Base-by-base conservation (phyloP, 2,797 vertebrate genomes). In the Pipistrellus pipistrellus region DNA sequence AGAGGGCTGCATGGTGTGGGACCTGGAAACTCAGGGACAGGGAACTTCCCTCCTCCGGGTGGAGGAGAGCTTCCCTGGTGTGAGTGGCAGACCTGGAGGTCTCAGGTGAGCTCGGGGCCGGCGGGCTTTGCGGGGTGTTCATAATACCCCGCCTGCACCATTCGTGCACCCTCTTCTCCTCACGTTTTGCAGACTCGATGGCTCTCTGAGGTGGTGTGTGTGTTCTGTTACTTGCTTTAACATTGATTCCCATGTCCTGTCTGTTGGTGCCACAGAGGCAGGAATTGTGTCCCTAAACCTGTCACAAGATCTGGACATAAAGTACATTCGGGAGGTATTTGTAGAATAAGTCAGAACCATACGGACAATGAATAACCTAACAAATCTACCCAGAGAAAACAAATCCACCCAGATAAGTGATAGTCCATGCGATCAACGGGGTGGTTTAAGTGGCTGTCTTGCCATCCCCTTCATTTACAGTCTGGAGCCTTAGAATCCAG, bases 181-280 rank as follows among this genome's bases (percentile, higher is more conserved):
- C 23, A 0, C 2, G 2, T 20, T 18, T 9, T 13, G 0, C 14
- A n/a, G 69, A 57, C 62, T 46, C 8, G 6, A 12, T 59, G 10
- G 23, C 13, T 75, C 48, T 51, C 17, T 53, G 84, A 35, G 89
- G 35, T 75, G 25, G 0, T 0, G 0, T 4, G 18, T 25, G n/a
- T 35, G 14, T 55, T 27, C 46, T 35, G 13, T 32, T 12, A 27
- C 44, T 46, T 38, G 1, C 48, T 73, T 90, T 84, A 21, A 23
- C 44, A 2, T 48, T 27, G n/a, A 51, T 27, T 46, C 35, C 20
- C 20, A 13, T 18, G 25, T 64, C 66, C 4, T 13, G 51, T 66
- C 32, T 23, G 1, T 78, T 44, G 38, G 51, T 69, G 93, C 46
- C 27, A 21, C 21, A 75, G 38, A 38, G 17, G 30, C 17, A 55